phyloP scores from a whole-genome alignment of 2,888 invertebrate genomes.

The Cetonia aurata region DNA sequence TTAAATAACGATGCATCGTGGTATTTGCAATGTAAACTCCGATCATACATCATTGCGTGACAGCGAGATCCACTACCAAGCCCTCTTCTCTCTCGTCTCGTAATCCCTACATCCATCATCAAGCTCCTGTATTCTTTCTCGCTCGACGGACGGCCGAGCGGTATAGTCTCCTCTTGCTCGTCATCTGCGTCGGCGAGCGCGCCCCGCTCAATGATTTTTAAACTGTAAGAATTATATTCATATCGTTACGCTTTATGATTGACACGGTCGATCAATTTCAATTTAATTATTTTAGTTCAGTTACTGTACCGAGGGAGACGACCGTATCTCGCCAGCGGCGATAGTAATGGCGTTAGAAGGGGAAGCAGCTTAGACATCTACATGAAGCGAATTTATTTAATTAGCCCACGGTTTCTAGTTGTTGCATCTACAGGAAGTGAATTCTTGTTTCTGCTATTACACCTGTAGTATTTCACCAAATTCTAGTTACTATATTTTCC shows the following conservation, averaged over 20 bases:
- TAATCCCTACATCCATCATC: conserved; percentile 58
- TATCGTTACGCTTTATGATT: conserved; percentile 45
- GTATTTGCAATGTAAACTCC: conserved; percentile 57
- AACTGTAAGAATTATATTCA: conserved; percentile 46
- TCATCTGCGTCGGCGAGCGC: conserved; percentile 36
- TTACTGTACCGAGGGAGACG: conserved; percentile 20
- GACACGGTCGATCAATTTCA: conserved; percentile 45
- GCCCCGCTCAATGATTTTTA: conserved; percentile 44
- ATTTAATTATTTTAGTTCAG: conserved; percentile 45
- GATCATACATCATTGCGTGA: conserved; percentile 55
- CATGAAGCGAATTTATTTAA: too few relatives aligned
- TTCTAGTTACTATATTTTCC: too few relatives aligned
- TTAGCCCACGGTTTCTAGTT: too few relatives aligned
- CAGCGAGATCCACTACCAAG: conserved; percentile 54
- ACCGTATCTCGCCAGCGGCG: not conserved
- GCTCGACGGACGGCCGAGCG: conserved; percentile 7
- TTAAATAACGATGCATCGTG: conserved; percentile 54
- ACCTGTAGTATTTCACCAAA: too few relatives aligned
- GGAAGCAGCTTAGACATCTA: not conserved
- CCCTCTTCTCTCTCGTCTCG: conserved; percentile 55
- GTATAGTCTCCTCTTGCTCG: conserved; percentile 17
- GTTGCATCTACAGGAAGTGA: too few relatives aligned
- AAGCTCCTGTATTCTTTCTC: conserved; percentile 43
- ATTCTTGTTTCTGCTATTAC: too few relatives aligned
- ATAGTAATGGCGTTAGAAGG: not conserved